A percentile compares a stretch with the other conserved stretches of the same genome.
Conservation (phyloP, 2,797 vertebrate species). For the Pteronotus mesoamericanus region DNA sequence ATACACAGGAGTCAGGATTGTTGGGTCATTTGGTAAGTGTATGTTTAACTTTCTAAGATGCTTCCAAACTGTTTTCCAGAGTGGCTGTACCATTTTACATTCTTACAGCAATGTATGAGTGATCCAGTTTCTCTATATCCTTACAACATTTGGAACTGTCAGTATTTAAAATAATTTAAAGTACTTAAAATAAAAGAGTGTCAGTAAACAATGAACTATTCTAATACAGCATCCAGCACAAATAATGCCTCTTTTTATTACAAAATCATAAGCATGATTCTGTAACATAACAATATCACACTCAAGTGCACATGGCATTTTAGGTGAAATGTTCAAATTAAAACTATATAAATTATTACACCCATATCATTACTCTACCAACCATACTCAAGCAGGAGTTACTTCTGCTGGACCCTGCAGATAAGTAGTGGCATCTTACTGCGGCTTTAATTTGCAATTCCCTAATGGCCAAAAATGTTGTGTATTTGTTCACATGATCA, state of each 20-base stretch:
- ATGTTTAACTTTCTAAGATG: not conserved
- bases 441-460: not conserved
- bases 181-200: not conserved
- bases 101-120: not conserved
- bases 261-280: too few species aligned
- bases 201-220: not conserved
- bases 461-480: not conserved
- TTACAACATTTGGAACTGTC: not conserved
- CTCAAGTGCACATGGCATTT: too few species aligned
- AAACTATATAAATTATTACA: too few species aligned
- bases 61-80: not conserved
- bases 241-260: too few species aligned
- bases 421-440: not conserved
- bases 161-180: not conserved
- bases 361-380: too few species aligned
- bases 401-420: too few species aligned
- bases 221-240: too few species aligned
- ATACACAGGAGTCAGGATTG: not conserved
- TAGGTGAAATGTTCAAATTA: too few species aligned
- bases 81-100: not conserved
- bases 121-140: not conserved
- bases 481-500: not conserved
- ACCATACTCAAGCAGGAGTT: too few species aligned
- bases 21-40: not conserved
- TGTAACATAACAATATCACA: too few species aligned